phyloP scores from a whole-genome alignment of 2,797 vertebrate species.

The Fratercula arctica region DNA sequence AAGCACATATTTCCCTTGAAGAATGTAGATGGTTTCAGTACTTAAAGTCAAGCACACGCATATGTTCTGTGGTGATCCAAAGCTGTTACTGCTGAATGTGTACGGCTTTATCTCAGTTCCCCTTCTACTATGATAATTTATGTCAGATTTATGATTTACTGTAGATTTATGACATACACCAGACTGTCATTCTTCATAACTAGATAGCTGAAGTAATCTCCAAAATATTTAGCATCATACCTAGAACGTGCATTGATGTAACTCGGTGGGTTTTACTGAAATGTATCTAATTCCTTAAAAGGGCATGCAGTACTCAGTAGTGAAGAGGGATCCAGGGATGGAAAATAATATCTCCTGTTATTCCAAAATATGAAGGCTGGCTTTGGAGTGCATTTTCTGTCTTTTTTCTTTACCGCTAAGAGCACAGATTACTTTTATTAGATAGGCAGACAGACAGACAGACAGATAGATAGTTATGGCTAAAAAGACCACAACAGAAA shows the following conservation, averaged over 20 bases:
- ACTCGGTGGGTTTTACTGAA: not conserved
- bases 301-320: not conserved
- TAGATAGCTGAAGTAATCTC: constrained; percentile 27
- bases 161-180: constrained; percentile 16
- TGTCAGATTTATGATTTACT: constrained; percentile 55
- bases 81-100: not conserved
- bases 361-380: not conserved
- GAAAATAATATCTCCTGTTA: not conserved
- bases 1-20: not conserved
- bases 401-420: constrained; percentile 16
- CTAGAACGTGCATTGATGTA: not conserved
- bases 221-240: constrained; percentile 18
- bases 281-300: not conserved
- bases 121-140: constrained; percentile 25
- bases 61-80: constrained; percentile 52
- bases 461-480: constrained; percentile 63
- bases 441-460: constrained; percentile 37
- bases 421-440: constrained; percentile 53
- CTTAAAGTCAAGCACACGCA: not conserved
- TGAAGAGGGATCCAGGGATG: not conserved
- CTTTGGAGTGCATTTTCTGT: not conserved
- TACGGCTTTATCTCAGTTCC: not conserved
- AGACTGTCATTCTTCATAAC: constrained; percentile 24
- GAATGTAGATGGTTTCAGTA: constrained; percentile 19
- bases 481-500: constrained; percentile 54